Percentiles rank a stretch among this genome's conserved stretches.
Evolutionary conservation across 1,140 invertebrate species (phyloP).

Genomic region (Cheumatopsyche charites): DNA sequence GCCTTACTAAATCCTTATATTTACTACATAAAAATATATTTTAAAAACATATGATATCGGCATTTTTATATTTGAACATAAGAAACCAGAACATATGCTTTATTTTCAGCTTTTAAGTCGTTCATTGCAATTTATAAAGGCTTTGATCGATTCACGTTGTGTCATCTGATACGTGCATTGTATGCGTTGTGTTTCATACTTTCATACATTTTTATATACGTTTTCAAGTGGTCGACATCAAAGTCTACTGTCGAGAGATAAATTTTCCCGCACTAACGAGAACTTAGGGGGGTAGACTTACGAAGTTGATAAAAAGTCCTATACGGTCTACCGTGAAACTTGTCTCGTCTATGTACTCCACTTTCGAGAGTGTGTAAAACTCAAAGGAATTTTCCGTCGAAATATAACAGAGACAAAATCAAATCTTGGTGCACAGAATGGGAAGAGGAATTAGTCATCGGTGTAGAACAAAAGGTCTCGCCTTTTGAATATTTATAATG

Average conservation of each 20-base stretch:
- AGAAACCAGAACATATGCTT: too few relatives aligned
- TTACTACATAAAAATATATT: too few relatives aligned
- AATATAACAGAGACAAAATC: too few relatives aligned
- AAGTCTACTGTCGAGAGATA: constrained; percentile 32
- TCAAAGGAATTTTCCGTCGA: neutral
- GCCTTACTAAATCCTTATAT: too few relatives aligned
- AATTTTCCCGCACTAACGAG: constrained; percentile 31
- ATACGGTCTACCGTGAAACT: neutral
- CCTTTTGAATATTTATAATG: constrained; percentile 12
- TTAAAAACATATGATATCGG: too few relatives aligned
- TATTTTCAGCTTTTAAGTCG: too few relatives aligned
- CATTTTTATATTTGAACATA: too few relatives aligned
- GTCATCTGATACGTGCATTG: neutral
- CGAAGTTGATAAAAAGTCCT: neutral
- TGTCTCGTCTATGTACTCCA: neutral
- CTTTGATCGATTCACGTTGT: too few relatives aligned
- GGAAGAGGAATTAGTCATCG: neutral
- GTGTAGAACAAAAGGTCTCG: neutral
- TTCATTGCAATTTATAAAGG: too few relatives aligned
- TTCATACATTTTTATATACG: neutral
- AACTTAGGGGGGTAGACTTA: neutral
- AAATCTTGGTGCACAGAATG: too few relatives aligned
- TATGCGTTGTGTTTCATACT: neutral
- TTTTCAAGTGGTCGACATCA: constrained; percentile 30
- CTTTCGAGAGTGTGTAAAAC: too few relatives aligned